Conservation (phyloP, 2,888 invertebrate genomes). For the Drosophila mayaguana region DNA sequence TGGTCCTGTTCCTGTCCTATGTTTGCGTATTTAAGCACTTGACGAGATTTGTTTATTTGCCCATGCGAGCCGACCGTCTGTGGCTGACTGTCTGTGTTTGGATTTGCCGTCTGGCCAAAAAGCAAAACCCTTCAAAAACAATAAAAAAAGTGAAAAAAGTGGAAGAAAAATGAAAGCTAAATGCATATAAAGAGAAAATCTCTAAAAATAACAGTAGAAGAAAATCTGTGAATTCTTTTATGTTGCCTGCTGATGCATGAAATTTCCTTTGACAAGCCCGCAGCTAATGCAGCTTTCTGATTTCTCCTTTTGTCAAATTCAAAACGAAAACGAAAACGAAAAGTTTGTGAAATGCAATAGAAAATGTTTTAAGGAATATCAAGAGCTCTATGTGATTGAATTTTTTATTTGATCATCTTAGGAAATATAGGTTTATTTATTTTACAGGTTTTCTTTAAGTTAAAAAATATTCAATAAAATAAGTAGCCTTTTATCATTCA, state of each 20-base stretch:
- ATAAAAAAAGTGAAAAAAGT: conserved; percentile 32
- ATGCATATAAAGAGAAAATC: conserved; percentile 43
- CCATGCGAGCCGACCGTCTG: conserved; percentile 73
- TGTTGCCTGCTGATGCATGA: conserved; percentile 30
- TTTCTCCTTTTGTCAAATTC: neutral
- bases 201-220: conserved; percentile 52
- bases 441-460: neutral
- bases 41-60: conserved; percentile 79
- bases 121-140: conserved; percentile 31
- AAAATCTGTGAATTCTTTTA: conserved; percentile 53
- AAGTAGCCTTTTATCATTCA: no score
- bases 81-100: conserved; percentile 74
- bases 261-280: conserved; percentile 29
- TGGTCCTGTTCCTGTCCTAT: conserved; percentile 2
- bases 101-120: conserved; percentile 70
- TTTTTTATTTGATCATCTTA: no score
- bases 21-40: conserved; percentile 58
- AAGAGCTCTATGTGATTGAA: neutral
- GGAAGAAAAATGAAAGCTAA: conserved; percentile 9
- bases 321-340: neutral
- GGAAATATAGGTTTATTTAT: neutral
- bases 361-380: neutral
- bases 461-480: no score
- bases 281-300: conserved; percentile 36
- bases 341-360: neutral